These are phyloP conservation scores for Amia ocellicauda DNA, from an alignment of 2,113 vertebrate species.

Conservation along the genomic window DNA sequence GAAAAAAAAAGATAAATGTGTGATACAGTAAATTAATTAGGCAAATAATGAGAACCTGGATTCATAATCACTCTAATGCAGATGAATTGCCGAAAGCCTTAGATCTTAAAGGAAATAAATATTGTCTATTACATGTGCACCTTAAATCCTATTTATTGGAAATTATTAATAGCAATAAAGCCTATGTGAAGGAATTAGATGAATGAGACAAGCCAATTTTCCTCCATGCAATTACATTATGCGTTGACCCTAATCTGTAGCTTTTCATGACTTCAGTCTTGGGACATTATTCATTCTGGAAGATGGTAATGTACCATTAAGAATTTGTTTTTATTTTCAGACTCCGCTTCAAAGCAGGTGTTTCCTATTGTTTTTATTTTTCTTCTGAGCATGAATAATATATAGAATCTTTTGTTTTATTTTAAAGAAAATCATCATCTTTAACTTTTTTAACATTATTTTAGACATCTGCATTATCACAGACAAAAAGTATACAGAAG, in stretches of 20 bases:
- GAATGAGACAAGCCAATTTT: constrained; percentile 59
- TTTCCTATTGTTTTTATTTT: too few relatives aligned
- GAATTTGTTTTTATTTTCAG: constrained; percentile 54
- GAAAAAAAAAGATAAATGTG: constrained; percentile 68
- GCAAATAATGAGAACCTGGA: constrained; percentile 60
- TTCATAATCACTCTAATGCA: constrained; percentile 56
- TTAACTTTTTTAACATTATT: too few relatives aligned
- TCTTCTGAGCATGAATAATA: too few relatives aligned
- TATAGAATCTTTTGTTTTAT: too few relatives aligned
- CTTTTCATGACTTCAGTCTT: constrained; percentile 57
- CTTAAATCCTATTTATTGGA: constrained; percentile 63
- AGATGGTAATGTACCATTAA: constrained; percentile 66
- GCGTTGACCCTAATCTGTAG: constrained; percentile 65
- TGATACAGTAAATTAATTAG: constrained; percentile 71
- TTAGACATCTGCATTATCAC: too few relatives aligned
- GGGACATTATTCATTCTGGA: constrained; percentile 65
- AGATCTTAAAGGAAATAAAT: constrained; percentile 65
- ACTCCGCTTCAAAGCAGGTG: constrained; percentile 43
- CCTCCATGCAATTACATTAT: constrained; percentile 58
- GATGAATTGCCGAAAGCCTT: constrained; percentile 67
- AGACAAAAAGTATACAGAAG: too few relatives aligned
- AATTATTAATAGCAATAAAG: constrained; percentile 59
- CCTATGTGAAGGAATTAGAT: constrained; percentile 48
- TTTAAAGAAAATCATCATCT: too few relatives aligned
- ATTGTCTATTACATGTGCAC: constrained; percentile 61